Percentiles rank a stretch among this genome's conserved stretches.
These are phyloP conservation scores for Anhinga anhinga DNA, from an alignment of 2,113 vertebrate species.

Conservation along the genomic window DNA sequence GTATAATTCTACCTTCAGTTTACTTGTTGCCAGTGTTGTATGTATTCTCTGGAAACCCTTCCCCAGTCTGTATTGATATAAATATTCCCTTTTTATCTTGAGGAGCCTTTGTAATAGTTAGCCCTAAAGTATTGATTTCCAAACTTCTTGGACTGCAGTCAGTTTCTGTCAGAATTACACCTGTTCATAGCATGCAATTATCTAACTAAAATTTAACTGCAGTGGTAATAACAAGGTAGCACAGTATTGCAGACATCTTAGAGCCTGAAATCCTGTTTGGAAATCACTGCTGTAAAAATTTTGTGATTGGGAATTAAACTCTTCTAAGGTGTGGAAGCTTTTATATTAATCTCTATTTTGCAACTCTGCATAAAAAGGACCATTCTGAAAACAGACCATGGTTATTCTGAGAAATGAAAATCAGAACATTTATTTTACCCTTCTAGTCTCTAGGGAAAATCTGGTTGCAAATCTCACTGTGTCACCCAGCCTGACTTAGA, in stretches of 20 bases:
- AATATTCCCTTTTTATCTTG: background rate
- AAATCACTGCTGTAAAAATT: background rate
- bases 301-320: background rate
- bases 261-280: background rate
- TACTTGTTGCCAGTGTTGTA: background rate
- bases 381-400: slow-evolving; percentile 48
- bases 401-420: background rate
- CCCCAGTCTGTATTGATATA: background rate
- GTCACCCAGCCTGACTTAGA: background rate
- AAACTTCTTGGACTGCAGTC: background rate
- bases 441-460: background rate
- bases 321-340: background rate
- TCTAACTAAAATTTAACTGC: background rate
- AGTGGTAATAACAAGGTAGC: background rate
- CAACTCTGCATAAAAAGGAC: background rate
- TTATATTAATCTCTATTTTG: background rate
- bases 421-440: background rate
- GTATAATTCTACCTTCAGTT: background rate
- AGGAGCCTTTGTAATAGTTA: background rate
- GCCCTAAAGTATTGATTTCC: background rate
- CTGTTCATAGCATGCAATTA: background rate
- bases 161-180: background rate
- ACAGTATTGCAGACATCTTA: background rate
- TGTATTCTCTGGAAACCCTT: background rate
- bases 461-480: background rate